Base-by-base conservation (phyloP, 2,797 vertebrate genomes). In the Oceanodroma leucorhoa region DNA sequence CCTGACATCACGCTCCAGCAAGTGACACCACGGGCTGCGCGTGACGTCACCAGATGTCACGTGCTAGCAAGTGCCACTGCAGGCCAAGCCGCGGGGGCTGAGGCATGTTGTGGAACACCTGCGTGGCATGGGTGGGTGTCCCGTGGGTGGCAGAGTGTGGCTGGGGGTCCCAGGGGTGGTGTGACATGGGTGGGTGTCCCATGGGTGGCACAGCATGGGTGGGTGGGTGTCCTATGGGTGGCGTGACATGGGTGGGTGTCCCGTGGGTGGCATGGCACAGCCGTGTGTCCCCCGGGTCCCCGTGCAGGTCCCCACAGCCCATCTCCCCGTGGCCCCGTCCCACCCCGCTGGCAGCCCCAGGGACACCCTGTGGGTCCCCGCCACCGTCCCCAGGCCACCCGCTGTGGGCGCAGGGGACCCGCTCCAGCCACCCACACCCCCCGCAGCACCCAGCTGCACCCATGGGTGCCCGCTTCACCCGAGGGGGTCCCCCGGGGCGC, bases 401-500 rank as follows among this genome's bases (percentile, higher is more conserved):
- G 4, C 51, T 2, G 20, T 36, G 81, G 18, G 12, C 3, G 1
- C 22, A 27, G 34, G 41, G 43, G 12, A 24, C 41, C 34, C 26
- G 2, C 41, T 29, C 51, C 32, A 24, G 16, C 61, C 22, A 2
- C 40, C 27, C 46, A 9, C 13, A 1, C 8, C 48, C 58, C 76
- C 20, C 5, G 5, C 23, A 27, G 64, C 60, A 62, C 34, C 36
- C 34, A 67, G 3, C n/a, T 9, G 20, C 57, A 36, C n/a, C 55
- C 10, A 2, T 0, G 26, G 46, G 22, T n/a, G n/a, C 32, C 43
- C 2, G 0, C 6, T 5, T 21, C 54, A 12, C 76, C 77, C 4
- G 1, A 11, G 10, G n/a, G 14, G 29, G 19, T 5, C 12, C 24
- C 84, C 17, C 1, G 1, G 5, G 26, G 34, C 21, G 2, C 67